Evolutionary conservation across 1,140 invertebrate genomes (phyloP).

Genomic region (Bathynomus jamesi): DNA sequence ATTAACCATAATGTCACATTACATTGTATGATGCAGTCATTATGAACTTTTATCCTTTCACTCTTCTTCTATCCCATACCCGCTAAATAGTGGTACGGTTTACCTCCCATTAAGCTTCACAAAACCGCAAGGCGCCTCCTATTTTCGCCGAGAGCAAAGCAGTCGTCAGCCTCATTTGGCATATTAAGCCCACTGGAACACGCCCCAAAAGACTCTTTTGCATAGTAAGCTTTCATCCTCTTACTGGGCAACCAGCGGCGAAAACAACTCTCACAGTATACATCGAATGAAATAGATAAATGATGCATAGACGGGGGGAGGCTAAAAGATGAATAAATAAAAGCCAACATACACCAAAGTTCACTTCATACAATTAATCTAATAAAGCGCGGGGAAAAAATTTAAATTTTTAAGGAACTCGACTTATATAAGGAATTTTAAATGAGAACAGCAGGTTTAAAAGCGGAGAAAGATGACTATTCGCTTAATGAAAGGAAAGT

Average conservation of each 20-base stretch:
- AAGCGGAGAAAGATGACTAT: not conserved
- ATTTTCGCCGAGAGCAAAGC: not conserved
- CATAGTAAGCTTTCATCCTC: not conserved
- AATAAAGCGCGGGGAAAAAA: too few species aligned
- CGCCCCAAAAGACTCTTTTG: not conserved
- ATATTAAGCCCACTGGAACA: not conserved
- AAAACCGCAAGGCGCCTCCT: not conserved
- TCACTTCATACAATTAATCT: conserved; percentile 1
- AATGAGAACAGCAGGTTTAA: too few species aligned
- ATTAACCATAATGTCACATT: not conserved
- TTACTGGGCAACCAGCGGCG: not conserved
- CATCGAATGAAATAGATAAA: not conserved
- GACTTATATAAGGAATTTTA: not conserved
- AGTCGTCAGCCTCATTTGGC: not conserved
- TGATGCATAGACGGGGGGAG: not conserved
- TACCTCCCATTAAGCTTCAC: not conserved
- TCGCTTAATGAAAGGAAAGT: not conserved
- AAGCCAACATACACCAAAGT: not conserved
- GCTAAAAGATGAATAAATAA: not conserved
- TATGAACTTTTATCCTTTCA: not conserved
- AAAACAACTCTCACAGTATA: not conserved
- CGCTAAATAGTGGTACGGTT: not conserved
- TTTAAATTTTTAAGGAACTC: too few species aligned
- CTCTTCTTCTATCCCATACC: not conserved
- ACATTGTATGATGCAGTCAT: not conserved